Evolutionary conservation across 2,888 invertebrate species (phyloP), one percentile per base, ranked within the genome.

Genomic region (Taphrorychus bicolor): DNA sequence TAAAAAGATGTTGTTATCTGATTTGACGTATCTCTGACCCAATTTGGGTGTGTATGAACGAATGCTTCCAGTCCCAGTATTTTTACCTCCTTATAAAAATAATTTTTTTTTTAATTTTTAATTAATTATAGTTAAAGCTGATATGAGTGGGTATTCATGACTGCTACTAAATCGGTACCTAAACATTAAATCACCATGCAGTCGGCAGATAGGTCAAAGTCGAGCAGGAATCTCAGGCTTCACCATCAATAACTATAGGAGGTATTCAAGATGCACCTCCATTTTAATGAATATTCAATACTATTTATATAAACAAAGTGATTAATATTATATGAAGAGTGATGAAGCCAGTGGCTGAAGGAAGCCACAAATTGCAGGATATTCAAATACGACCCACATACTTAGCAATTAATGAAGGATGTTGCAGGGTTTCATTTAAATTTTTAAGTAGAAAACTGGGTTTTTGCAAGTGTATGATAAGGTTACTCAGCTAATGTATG

Each of bases 401-500:
- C 14, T n/a, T 17, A 19, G 32, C 32, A 40, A 17, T 19, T 56
- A 41, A 56, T 56, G 41, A 40, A 41, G 56, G 56, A 56, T 56
- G 42, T 56, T 56, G 56, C 42, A 18, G 56, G 41, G 56, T 3
- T 32, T 32, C 1, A 32, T 7, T n/a, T n/a, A n/a, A n/a, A n/a
- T n/a, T n/a, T n/a, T n/a, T 32, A 32, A 32, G 32, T 32, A 3
- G 32, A 32, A 32, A 32, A 32, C 7, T 32, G 32, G 9, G 32
- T 32, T 32, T 9, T n/a, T n/a, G n/a, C n/a, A n/a, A n/a, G n/a
- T n/a, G n/a, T n/a, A n/a, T n/a, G n/a, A n/a, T n/a, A n/a, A n/a
- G n/a, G n/a, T n/a, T n/a, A n/a, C n/a, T n/a, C n/a, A n/a, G n/a
- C n/a, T n/a, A n/a, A n/a, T n/a, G n/a, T n/a, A n/a, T n/a, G n/a